Conservation (phyloP, 1,140 invertebrate species). For the Cydia amplana region DNA sequence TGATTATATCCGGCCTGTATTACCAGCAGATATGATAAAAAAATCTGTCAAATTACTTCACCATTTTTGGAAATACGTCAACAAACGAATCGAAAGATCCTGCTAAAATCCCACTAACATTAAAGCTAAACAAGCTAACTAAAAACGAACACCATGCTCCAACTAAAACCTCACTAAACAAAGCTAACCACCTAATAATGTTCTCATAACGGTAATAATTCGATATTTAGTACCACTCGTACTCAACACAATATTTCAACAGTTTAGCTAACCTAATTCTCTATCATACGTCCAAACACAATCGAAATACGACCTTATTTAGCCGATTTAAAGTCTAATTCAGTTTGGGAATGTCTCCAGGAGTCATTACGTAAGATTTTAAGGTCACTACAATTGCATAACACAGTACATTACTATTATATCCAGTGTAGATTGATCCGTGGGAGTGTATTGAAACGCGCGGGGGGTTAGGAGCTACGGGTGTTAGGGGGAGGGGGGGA, state of each 20-base stretch:
- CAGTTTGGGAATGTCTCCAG: conserved; percentile 19
- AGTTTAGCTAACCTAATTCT: conserved; percentile 20
- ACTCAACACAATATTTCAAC: conserved; percentile 26
- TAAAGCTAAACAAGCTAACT: background rate
- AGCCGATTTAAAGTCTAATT: conserved; percentile 18
- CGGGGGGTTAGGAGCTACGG: background rate
- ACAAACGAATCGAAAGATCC: background rate
- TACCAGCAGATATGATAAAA: no score
- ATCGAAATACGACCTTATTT: background rate
- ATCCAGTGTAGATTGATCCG: conserved; percentile 35
- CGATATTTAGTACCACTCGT: conserved; percentile 22
- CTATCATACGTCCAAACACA: background rate
- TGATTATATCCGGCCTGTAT: no score
- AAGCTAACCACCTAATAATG: conserved; percentile 11
- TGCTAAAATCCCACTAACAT: background rate
- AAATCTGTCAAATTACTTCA: no score
- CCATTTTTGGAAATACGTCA: no score
- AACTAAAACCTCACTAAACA: background rate
- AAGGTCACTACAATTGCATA: conserved; percentile 46
- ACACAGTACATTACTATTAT: conserved; percentile 31
- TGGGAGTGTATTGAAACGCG: conserved; percentile 31
- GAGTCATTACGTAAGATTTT: conserved; percentile 45
- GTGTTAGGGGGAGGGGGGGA: conserved; percentile 11
- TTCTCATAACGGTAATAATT: conserved; percentile 22
- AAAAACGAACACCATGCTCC: background rate